Evolutionary conservation across 2,797 vertebrate species (phyloP).

Genomic region (Phoxinus dragarum): DNA sequence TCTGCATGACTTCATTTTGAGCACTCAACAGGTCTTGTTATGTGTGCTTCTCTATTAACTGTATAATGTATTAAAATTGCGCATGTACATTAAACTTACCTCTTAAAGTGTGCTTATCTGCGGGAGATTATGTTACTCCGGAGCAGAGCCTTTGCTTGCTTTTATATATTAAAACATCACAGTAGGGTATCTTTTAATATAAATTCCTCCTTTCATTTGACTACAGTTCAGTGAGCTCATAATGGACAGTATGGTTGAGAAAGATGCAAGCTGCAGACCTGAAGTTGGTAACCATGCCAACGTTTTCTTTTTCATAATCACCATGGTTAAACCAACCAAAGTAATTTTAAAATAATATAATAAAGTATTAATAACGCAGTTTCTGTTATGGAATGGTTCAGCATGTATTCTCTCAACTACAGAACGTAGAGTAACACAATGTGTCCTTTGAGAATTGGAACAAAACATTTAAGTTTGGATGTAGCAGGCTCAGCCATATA

Average conservation of each 20-base stretch:
- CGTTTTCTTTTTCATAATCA: constrained; percentile 7
- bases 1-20: not conserved
- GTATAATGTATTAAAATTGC: not conserved
- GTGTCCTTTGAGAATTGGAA: not conserved
- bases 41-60: not conserved
- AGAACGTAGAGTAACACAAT: not conserved
- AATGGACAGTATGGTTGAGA: constrained; percentile 21
- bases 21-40: not conserved
- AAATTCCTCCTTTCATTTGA: constrained; percentile 15
- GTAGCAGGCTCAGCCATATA: not conserved
- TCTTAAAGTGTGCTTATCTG: constrained; percentile 8
- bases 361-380: constrained; percentile 3
- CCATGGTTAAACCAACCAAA: constrained; percentile 10
- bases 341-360: constrained; percentile 24
- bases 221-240: constrained; percentile 15
- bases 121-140: not conserved
- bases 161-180: not conserved
- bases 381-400: not conserved
- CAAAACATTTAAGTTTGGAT: not conserved
- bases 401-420: constrained; percentile 12
- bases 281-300: constrained; percentile 48
- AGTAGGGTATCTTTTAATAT: not conserved
- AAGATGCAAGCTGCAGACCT: constrained; percentile 20
- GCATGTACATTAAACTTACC: not conserved
- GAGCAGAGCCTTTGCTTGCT: constrained; percentile 1